These are phyloP conservation scores for Circaetus cinerascens DNA, from an alignment of 2,113 vertebrate genomes.

Conservation along the genomic window DNA sequence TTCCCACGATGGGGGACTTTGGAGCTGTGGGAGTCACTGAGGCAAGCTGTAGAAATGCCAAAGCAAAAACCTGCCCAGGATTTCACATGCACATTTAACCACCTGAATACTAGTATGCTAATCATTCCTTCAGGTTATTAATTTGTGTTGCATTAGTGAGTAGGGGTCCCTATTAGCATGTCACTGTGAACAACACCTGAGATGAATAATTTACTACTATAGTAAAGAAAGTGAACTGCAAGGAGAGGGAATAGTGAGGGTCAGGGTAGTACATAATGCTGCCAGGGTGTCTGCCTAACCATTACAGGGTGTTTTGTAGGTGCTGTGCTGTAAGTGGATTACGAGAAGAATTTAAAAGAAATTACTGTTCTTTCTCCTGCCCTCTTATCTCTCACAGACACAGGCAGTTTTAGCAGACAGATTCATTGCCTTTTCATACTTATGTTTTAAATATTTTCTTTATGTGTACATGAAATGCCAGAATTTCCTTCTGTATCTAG, in stretches of 20 bases:
- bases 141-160: background rate
- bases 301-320: background rate
- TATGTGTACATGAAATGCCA: background rate
- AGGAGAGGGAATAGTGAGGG: background rate
- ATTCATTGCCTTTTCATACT: conserved; percentile 14
- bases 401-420: background rate
- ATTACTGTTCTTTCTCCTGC: conserved; percentile 5
- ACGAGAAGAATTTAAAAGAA: conserved; percentile 4
- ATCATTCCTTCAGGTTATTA: background rate
- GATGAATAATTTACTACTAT: background rate
- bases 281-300: background rate
- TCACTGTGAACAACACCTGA: background rate
- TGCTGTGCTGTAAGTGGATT: background rate
- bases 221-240: background rate
- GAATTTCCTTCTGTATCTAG: background rate
- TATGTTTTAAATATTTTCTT: conserved; percentile 8
- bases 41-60: background rate
- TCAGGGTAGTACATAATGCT: background rate
- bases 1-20: fast-evolving
- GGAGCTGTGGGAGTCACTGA: background rate
- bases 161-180: background rate
- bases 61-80: background rate
- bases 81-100: background rate
- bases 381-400: conserved; percentile 19
- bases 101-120: background rate